These are phyloP conservation scores for Pseudopodoces humilis DNA, from an alignment of 2,113 vertebrate species.

Conservation along the genomic window DNA sequence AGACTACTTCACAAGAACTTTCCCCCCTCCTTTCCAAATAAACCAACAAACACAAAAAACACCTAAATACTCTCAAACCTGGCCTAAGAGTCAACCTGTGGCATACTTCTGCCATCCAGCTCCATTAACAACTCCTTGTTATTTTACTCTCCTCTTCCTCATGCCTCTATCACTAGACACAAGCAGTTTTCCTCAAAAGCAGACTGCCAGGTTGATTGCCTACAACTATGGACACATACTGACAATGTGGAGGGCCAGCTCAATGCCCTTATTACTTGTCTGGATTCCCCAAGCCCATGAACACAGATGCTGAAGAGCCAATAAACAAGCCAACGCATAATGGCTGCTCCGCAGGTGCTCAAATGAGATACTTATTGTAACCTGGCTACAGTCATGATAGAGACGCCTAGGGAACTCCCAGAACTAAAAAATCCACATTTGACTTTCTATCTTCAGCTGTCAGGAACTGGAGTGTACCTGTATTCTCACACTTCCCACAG, in stretches of 20 bases:
- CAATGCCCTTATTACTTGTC: neutral
- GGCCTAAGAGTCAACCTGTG: neutral
- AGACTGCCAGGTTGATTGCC: neutral
- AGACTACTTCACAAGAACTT: neutral
- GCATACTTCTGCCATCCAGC: neutral
- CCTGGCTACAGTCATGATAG: neutral
- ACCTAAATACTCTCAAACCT: neutral
- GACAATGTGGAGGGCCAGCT: neutral
- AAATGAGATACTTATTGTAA: neutral
- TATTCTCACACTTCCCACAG: neutral
- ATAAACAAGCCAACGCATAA: neutral
- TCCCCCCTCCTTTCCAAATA: neutral
- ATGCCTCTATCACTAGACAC: fast-evolving
- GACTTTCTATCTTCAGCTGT: neutral
- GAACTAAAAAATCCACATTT: neutral
- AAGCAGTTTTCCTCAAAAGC: neutral
- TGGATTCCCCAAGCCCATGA: neutral
- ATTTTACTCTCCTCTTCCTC: neutral
- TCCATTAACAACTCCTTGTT: neutral
- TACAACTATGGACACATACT: neutral
- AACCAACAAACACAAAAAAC: neutral
- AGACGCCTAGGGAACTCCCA: neutral
- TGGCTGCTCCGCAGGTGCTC: neutral
- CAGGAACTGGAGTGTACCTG: neutral
- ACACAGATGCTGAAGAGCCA: neutral